Percentiles rank a stretch among this genome's conserved stretches.
phyloP scores from a whole-genome alignment of 2,888 invertebrate species.

The Hololepta plana region DNA sequence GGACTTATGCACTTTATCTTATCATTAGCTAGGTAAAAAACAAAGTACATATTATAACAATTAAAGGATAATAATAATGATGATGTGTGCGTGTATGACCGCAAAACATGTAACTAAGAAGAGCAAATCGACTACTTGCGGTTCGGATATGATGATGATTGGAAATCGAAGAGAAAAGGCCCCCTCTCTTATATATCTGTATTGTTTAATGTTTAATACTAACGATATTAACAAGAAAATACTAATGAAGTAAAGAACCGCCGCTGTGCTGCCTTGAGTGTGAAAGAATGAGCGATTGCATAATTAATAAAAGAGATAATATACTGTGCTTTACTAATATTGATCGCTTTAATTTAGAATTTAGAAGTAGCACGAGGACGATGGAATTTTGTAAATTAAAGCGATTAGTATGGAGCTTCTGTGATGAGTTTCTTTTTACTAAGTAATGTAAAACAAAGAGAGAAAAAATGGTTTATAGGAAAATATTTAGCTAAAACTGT shows the following conservation, averaged over 20 bases:
- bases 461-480: constrained; percentile 7
- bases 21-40: too few species aligned
- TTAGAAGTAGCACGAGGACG: too few species aligned
- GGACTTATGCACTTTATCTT: too few species aligned
- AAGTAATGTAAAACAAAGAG: constrained; percentile 12
- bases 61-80: too few species aligned
- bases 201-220: constrained; percentile 9
- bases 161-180: too few species aligned
- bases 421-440: constrained; percentile 25
- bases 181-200: too few species aligned
- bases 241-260: constrained; percentile 12
- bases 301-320: constrained; percentile 8
- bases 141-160: too few species aligned
- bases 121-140: too few species aligned
- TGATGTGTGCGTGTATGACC: too few species aligned
- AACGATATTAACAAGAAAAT: constrained; percentile 9
- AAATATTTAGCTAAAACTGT: constrained; percentile 18
- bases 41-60: too few species aligned
- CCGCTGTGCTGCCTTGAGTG: constrained; percentile 19
- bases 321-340: constrained; percentile 11
- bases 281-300: constrained; percentile 13
- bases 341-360: constrained; percentile 5
- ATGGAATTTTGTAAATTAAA: constrained; percentile 7
- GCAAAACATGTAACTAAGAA: too few species aligned
- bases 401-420: constrained; percentile 22